Evolutionary conservation across 2,888 invertebrate genomes (phyloP).

Genomic region (Calliphora vomitoria): DNA sequence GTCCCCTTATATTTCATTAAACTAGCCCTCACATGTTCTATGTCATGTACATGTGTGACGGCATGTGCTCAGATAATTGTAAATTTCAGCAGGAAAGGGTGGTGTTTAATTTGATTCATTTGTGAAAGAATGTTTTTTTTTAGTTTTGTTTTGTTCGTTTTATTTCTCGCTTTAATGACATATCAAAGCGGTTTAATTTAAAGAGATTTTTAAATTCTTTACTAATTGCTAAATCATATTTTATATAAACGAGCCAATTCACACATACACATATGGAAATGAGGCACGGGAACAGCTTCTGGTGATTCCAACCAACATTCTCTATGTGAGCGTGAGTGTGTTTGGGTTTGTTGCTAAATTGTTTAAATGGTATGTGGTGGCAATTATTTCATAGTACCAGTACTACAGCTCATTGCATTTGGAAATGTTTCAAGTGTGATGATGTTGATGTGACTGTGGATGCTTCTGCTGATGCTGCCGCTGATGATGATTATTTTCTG

Average conservation of each 20-base stretch:
- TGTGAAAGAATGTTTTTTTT: conserved; percentile 31
- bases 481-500: conserved; percentile 68
- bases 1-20: conserved; percentile 37
- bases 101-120: conserved; percentile 72
- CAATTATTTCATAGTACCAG: conserved; percentile 67
- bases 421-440: conserved; percentile 52
- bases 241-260: conserved; percentile 70
- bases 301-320: conserved; percentile 5
- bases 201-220: conserved; percentile 71
- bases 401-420: conserved; percentile 66
- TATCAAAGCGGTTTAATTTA: conserved; percentile 73
- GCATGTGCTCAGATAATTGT: conserved; percentile 53
- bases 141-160: conserved; percentile 30
- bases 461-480: neutral
- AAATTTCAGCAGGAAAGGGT: conserved; percentile 62
- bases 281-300: conserved; percentile 47
- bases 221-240: conserved; percentile 74
- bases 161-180: conserved; percentile 67
- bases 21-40: conserved; percentile 59
- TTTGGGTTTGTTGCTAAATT: conserved; percentile 51
- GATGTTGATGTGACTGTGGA: conserved; percentile 24
- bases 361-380: conserved; percentile 67
- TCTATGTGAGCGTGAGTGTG: neutral
- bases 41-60: conserved; percentile 36
- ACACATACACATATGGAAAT: conserved; percentile 59